Percentiles rank a stretch among this genome's conserved stretches.
Evolutionary conservation across 2,888 invertebrate species (phyloP).

Genomic region (Cheilosia soror): DNA sequence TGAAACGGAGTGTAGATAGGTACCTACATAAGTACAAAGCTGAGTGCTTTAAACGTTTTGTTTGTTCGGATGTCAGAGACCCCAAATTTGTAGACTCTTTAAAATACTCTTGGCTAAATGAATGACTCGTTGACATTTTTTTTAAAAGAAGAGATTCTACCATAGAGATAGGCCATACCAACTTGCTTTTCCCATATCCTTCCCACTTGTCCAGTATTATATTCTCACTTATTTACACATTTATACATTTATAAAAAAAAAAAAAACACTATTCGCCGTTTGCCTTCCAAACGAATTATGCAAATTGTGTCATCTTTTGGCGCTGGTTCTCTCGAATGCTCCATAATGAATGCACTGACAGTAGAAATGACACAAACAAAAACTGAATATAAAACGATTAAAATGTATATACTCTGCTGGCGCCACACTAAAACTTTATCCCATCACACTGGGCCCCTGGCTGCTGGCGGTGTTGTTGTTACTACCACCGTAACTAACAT

Average conservation of each 20-base stretch:
- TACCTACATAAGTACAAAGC: too few relatives aligned
- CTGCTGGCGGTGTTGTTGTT: slow-evolving; percentile 12
- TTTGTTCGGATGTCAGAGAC: too few relatives aligned
- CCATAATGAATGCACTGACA: slow-evolving; percentile 15
- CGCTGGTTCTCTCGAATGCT: slow-evolving; percentile 2
- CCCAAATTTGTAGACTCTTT: too few relatives aligned
- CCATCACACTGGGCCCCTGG: neutral
- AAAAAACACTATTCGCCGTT: neutral
- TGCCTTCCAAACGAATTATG: slow-evolving; percentile 13
- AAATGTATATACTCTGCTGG: slow-evolving; percentile 35
- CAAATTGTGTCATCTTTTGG: slow-evolving; percentile 27
- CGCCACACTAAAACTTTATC: slow-evolving; percentile 37
- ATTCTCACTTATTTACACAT: neutral
- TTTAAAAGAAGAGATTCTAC: too few relatives aligned
- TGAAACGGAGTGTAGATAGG: too few relatives aligned
- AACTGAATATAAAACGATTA: slow-evolving; percentile 39
- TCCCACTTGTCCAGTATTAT: neutral
- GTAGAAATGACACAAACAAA: slow-evolving; percentile 21
- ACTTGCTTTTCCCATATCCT: neutral
- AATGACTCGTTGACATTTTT: too few relatives aligned
- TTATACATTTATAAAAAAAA: neutral
- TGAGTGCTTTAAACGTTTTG: too few relatives aligned
- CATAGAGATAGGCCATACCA: too few relatives aligned
- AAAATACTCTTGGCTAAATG: too few relatives aligned
- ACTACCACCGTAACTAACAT: slow-evolving; percentile 16